phyloP scores from a whole-genome alignment of 2,113 vertebrate genomes.

The Dromaius novaehollandiae region DNA sequence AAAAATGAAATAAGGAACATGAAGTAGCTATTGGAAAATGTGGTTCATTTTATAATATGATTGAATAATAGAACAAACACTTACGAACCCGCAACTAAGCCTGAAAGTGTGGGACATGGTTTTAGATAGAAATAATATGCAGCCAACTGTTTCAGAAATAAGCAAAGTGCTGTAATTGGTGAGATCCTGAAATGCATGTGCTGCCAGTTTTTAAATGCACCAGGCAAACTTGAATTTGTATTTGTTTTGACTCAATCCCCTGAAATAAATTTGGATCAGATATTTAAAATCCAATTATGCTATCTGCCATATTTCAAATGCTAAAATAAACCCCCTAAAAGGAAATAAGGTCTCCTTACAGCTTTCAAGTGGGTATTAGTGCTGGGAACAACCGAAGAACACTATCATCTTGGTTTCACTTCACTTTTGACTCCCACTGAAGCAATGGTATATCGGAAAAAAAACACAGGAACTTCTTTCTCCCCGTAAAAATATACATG shows the following conservation, averaged over 20 bases:
- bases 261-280: conserved; percentile 68
- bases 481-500: conserved; percentile 51
- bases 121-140: conserved; percentile 42
- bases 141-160: conserved; percentile 39
- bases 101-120: conserved; percentile 36
- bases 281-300: conserved; percentile 68
- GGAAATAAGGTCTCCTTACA: conserved; percentile 51
- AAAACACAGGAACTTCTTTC: conserved; percentile 33
- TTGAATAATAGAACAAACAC: conserved; percentile 66
- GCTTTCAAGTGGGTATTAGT: conserved; percentile 74
- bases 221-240: conserved; percentile 33
- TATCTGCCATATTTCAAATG: conserved; percentile 57
- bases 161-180: conserved; percentile 43
- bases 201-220: conserved; percentile 45
- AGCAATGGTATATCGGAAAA: conserved; percentile 55
- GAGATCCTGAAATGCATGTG: neutral
- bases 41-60: conserved; percentile 67
- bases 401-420: conserved; percentile 66
- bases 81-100: conserved; percentile 32
- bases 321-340: conserved; percentile 56
- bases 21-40: conserved; percentile 70
- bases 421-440: conserved; percentile 52
- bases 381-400: conserved; percentile 53
- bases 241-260: conserved; percentile 63
- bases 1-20: conserved; percentile 57